These are phyloP conservation scores for Aphelenchoides avenae DNA, from an alignment of 1,140 invertebrate species.

Conservation along the genomic window DNA sequence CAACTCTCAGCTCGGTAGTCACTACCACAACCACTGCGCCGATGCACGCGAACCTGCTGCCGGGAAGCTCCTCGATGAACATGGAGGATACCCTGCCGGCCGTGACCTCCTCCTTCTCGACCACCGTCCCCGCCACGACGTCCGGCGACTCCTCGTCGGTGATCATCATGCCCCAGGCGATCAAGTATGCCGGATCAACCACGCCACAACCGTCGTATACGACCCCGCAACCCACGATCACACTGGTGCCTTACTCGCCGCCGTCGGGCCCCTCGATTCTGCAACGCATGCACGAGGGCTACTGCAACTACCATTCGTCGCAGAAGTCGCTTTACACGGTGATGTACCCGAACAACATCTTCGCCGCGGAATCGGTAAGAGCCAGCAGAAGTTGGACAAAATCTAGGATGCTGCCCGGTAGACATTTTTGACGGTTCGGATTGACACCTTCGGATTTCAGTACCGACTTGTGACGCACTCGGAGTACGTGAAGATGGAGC, in stretches of 20 bases:
- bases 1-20: background rate
- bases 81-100: background rate
- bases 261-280: constrained; percentile 24
- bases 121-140: background rate
- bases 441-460: constrained; percentile 7
- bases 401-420: background rate
- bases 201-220: background rate
- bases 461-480: constrained; percentile 45
- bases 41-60: background rate
- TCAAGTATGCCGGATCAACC: background rate
- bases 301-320: constrained; percentile 41
- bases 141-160: background rate
- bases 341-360: constrained; percentile 51
- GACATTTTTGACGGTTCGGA: no score
- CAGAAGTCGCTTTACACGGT: constrained; percentile 48
- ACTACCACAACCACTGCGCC: background rate
- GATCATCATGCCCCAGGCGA: background rate
- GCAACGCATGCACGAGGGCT: constrained; percentile 39
- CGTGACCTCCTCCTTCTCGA: background rate
- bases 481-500: constrained; percentile 49
- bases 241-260: constrained; percentile 30
- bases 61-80: background rate
- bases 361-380: constrained; percentile 21
- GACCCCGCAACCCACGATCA: constrained; percentile 14
- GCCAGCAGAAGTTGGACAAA: background rate